Evolutionary conservation across 2,113 vertebrate genomes (phyloP).

Genomic region (Lepisosteus oculatus): DNA sequence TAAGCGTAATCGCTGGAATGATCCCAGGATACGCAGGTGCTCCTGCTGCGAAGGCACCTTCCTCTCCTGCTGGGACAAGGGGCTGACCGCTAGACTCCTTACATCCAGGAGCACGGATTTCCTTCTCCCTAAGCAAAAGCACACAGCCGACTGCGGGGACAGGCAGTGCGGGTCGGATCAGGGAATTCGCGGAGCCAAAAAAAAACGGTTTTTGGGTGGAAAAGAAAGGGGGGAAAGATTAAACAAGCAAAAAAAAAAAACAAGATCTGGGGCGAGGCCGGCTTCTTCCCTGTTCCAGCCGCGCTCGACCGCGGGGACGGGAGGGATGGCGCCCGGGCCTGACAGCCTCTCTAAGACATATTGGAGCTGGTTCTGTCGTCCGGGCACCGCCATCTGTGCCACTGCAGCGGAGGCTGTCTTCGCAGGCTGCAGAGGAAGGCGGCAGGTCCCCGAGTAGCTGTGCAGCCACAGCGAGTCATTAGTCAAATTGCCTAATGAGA

Average conservation of each 20-base stretch:
- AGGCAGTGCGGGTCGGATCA: no score
- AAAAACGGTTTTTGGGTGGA: background rate
- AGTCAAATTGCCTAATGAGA: constrained; percentile 67
- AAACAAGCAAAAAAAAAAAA: background rate
- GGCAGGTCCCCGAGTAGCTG: constrained; percentile 53
- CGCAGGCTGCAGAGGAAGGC: constrained; percentile 52
- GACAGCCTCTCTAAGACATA: constrained; percentile 67
- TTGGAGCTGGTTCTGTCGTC: constrained; percentile 66
- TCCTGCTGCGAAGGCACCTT: no score
- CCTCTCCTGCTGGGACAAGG: no score
- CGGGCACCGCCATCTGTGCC: constrained; percentile 74
- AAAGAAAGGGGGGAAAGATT: background rate
- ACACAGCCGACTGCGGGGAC: no score
- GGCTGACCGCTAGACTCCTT: no score
- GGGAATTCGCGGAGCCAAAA: no score
- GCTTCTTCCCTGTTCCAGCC: constrained; percentile 36
- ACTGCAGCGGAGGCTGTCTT: constrained; percentile 52
- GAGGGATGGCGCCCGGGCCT: constrained; percentile 61
- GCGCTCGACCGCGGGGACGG: constrained; percentile 45
- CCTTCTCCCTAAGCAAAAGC: no score
- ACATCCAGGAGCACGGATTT: no score
- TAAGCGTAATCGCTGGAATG: no score
- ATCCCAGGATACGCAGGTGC: no score
- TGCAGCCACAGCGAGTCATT: constrained; percentile 60
- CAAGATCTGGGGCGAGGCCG: background rate